phyloP scores from a whole-genome alignment of 1,140 invertebrate species.

The Cotesia glomerata region DNA sequence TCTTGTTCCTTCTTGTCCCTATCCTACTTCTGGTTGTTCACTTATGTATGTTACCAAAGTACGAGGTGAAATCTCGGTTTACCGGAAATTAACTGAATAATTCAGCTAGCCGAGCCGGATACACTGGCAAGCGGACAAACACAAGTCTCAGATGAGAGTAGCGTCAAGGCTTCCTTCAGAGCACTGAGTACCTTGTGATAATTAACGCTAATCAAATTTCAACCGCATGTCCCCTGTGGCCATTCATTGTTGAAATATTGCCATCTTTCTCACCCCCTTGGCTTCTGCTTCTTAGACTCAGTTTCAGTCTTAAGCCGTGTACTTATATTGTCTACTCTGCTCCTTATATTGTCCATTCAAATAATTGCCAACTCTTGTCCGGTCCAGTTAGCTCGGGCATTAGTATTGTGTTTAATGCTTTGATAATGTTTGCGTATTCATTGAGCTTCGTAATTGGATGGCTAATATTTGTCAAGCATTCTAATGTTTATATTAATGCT shows the following conservation, averaged over 20 bases:
- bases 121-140: conserved; percentile 1
- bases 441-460: not conserved
- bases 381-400: not conserved
- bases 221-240: not conserved
- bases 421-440: not conserved
- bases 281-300: not conserved
- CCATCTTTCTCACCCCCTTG: not conserved
- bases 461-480: not conserved
- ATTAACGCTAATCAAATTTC: conserved; percentile 31
- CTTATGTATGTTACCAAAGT: not conserved
- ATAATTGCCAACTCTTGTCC: too few relatives aligned
- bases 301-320: too few relatives aligned
- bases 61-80: conserved; percentile 47
- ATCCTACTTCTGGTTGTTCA: not conserved
- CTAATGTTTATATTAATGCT: not conserved
- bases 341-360: too few relatives aligned
- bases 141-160: not conserved
- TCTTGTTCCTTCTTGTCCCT: not conserved
- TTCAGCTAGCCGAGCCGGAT: conserved; percentile 39
- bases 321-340: too few relatives aligned
- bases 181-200: conserved; percentile 4
- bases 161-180: too few relatives aligned
- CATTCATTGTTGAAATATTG: not conserved
- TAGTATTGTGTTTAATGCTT: not conserved
- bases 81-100: conserved; percentile 62